Base-by-base conservation (phyloP, 2,888 invertebrate genomes). In the Saturnia japonica region DNA sequence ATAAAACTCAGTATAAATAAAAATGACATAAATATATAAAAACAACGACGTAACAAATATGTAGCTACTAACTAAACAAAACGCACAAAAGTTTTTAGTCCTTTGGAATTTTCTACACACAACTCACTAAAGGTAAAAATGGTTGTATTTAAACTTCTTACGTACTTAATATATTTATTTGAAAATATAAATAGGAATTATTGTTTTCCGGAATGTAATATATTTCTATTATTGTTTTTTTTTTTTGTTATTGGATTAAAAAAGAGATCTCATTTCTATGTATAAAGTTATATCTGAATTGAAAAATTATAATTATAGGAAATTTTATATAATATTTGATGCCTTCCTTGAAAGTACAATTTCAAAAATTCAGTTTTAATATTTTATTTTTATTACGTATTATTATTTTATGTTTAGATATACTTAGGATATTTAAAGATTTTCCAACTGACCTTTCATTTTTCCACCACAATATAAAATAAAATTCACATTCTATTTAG, bases 371-470 rank as follows among this genome's bases (percentile, higher is more conserved):
- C 19, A n/a, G 19, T 47, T 47, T 47, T 6, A n/a, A 47, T 16
- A 47, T 7, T 47, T 47, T 19, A 6, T 7, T 1, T 47, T 47
- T 16, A 47, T 47, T 47, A 47, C 45, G 14, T 47, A 16, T 6
- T 47, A 16, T 47, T 16, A 16, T 47, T 34, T 34, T 34, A 34
- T 6, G 34, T 34, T 34, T 34, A 4, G 34, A 34, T 34, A 34
- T 34, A 4, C 34, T 34, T 6, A 34, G 6, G 34, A 34, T 34
- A 34, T 34, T 4, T 40, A 19, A 64, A 64, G 19, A 40, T 64
- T 40, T 40, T 64, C 11, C 9, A 14, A 81, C 86, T 72, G 78
- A 91, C 91, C 91, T 88, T 80, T 87, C 91, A 91, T 91, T 72
- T 72, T 88, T 78, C 77, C 76, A 76, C 75, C 73, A 76, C 75